Percentiles rank a stretch among this genome's conserved stretches.
Evolutionary conservation across 2,888 invertebrate species (phyloP).

Genomic region (Craniophora ligustri): DNA sequence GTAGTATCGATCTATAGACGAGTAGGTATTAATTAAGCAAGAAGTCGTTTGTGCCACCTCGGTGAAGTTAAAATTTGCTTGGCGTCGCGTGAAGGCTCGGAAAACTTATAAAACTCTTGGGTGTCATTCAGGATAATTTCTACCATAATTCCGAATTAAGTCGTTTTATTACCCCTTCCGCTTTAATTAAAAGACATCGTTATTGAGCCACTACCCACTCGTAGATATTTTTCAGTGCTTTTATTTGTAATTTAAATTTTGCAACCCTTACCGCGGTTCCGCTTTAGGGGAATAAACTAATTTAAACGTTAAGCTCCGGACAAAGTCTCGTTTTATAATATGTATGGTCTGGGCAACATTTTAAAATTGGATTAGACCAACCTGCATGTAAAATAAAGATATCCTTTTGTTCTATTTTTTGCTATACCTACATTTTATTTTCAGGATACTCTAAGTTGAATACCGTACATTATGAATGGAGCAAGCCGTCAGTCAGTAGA

Average conservation of each 20-base stretch:
- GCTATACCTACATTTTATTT: conserved; percentile 40
- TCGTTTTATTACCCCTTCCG: conserved; percentile 85
- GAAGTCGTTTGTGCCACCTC: conserved; percentile 25
- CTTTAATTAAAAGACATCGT: conserved; percentile 87
- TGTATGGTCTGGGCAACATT: conserved; percentile 81
- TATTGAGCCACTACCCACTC: conserved; percentile 87
- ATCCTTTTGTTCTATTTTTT: conserved; percentile 50
- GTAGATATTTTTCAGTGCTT: conserved; percentile 87
- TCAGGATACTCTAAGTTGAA: conserved; percentile 44
- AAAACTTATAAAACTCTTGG: conserved; percentile 64
- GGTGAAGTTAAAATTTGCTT: conserved; percentile 54
- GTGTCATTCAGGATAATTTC: conserved; percentile 66
- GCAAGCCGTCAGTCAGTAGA: too few relatives aligned
- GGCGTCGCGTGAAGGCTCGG: conserved; percentile 52
- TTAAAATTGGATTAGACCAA: conserved; percentile 81
- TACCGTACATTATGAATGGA: too few relatives aligned
- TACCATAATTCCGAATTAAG: conserved; percentile 79
- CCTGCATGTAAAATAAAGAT: conserved; percentile 66
- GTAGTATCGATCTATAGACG: conserved; percentile 17
- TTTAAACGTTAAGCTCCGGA: conserved; percentile 87
- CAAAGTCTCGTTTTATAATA: conserved; percentile 84
- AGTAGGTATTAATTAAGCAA: conserved; percentile 41
- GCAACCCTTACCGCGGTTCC: conserved; percentile 84
- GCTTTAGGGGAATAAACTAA: conserved; percentile 87
- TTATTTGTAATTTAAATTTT: conserved; percentile 89